phyloP scores from a whole-genome alignment of 2,113 vertebrate genomes.

The Mus spicilegus region DNA sequence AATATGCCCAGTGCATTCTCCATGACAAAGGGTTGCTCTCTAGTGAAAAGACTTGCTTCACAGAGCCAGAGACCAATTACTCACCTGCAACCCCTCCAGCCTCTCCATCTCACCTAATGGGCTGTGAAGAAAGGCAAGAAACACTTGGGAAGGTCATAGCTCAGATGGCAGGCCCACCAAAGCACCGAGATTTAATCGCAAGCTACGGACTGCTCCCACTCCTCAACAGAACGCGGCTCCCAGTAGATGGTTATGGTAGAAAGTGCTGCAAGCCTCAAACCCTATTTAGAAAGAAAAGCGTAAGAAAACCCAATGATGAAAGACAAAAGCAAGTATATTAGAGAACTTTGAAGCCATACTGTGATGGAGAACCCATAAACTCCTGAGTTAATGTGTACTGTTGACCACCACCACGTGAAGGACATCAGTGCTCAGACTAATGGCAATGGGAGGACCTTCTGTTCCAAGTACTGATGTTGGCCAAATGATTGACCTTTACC shows the following conservation, averaged over 20 bases:
- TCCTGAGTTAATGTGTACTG: neutral
- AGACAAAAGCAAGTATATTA: neutral
- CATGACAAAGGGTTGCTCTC: neutral
- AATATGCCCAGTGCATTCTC: neutral
- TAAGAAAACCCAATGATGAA: neutral
- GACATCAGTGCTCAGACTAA: neutral
- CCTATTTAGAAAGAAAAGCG: neutral
- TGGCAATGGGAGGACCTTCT: neutral
- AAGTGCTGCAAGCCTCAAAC: neutral
- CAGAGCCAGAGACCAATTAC: neutral
- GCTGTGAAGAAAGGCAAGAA: neutral
- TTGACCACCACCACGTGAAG: neutral
- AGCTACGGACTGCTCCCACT: neutral
- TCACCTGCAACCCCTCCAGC: neutral
- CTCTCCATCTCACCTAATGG: neutral
- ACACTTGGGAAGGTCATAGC: neutral
- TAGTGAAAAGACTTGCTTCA: neutral
- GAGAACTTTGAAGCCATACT: neutral
- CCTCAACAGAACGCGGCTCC: neutral
- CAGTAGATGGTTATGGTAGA: neutral
- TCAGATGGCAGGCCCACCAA: neutral
- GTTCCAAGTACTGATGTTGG: neutral
- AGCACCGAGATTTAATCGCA: neutral
- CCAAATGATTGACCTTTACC: neutral
- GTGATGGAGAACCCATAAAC: neutral